Evolutionary conservation across 2,797 vertebrate genomes (phyloP).

Genomic region (Urosaurus nigricauda): DNA sequence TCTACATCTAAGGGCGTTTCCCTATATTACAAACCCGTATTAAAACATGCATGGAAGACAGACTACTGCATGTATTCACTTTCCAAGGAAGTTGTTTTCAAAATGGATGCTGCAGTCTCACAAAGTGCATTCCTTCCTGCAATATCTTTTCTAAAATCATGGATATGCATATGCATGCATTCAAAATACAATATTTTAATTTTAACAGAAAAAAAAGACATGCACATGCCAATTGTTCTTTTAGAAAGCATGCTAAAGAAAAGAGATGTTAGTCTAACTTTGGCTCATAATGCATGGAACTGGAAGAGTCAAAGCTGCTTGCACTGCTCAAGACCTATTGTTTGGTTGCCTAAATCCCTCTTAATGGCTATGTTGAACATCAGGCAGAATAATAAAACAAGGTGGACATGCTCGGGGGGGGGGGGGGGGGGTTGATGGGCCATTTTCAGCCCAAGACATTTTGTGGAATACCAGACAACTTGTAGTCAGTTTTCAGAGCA

Average conservation of each 20-base stretch:
- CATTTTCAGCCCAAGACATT: no score
- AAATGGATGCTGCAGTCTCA: background rate
- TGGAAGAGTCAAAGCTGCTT: slow-evolving; percentile 26
- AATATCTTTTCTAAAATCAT: background rate
- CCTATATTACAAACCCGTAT: no score
- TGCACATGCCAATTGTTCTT: background rate
- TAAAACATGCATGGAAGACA: background rate
- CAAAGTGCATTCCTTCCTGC: background rate
- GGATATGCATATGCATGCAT: background rate
- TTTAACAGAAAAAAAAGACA: slow-evolving; percentile 14
- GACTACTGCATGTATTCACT: background rate
- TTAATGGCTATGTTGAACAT: background rate
- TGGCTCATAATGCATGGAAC: background rate
- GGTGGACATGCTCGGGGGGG: no score
- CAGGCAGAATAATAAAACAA: background rate
- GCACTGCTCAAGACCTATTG: background rate
- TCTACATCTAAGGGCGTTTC: background rate
- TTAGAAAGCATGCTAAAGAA: slow-evolving; percentile 23
- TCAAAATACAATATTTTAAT: background rate
- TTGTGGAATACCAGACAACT: no score
- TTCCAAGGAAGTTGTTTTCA: background rate
- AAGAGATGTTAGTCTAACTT: slow-evolving; percentile 31
- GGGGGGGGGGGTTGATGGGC: no score
- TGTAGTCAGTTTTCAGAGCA: no score
- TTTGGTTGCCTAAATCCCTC: background rate